Conservation (phyloP, 2,888 invertebrate genomes). For the Leptothorax acervorum region DNA sequence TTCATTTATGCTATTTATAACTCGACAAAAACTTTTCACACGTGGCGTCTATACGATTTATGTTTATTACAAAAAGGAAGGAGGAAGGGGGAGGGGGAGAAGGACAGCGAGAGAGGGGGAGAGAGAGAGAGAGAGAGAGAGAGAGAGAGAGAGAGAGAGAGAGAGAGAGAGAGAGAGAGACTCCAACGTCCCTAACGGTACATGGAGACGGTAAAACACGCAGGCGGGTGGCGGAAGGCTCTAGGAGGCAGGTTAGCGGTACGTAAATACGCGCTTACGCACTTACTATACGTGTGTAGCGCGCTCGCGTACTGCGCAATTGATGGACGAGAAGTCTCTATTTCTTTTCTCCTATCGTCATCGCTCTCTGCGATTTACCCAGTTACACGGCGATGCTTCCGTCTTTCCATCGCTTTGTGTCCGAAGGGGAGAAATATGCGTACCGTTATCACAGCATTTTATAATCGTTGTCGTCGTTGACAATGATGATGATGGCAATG, state of each 20-base stretch:
- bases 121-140: too few relatives aligned
- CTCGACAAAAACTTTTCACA: background rate
- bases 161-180: background rate
- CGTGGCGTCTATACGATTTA: too few relatives aligned
- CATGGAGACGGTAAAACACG: slow-evolving; percentile 1
- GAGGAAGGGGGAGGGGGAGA: too few relatives aligned
- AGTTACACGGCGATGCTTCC: slow-evolving; percentile 29
- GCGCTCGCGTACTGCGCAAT: background rate
- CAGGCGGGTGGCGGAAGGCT: background rate
- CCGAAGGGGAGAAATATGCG: slow-evolving; percentile 16
- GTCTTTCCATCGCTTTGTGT: slow-evolving; percentile 11
- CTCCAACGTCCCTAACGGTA: slow-evolving; percentile 18
- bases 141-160: too few relatives aligned
- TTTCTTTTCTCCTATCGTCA: background rate
- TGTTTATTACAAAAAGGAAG: background rate
- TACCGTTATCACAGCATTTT: slow-evolving; percentile 21
- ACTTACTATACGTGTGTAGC: slow-evolving; percentile 26
- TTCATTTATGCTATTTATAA: background rate
- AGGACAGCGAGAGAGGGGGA: too few relatives aligned
- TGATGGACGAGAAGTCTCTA: background rate
- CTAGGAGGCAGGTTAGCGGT: background rate
- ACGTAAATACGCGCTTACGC: slow-evolving; percentile 53
- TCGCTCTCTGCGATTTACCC: background rate
- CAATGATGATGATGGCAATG: background rate
- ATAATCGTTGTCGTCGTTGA: background rate